Evolutionary conservation across 2,113 vertebrate genomes (phyloP), one percentile per base, ranked within the genome.

Genomic region (Phasianus colchicus): DNA sequence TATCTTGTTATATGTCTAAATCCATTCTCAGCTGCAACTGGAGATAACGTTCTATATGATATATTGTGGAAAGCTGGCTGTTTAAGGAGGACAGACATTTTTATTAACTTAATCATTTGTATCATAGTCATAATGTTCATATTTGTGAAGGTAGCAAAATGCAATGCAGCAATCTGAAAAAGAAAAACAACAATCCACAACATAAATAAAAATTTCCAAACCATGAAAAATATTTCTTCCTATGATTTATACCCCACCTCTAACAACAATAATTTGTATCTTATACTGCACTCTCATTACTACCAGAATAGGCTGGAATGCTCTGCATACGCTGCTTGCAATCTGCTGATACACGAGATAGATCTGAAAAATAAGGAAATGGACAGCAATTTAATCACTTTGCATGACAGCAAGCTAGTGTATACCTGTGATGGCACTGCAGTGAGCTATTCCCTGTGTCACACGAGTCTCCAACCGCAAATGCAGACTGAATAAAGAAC

Each of bases 81-180:
- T 86, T 88, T 73, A 76, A 70, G 65, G 13, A 74, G 24, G 14
- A 57, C 76, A 79, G 87, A 81, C 30, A 27, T 50, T 89, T 90
- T 77, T 57, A n/a, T 83, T 27, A 65, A 19, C 32, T 79, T 89
- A 64, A 54, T 80, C 1, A 52, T 82, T 77, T 88, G 6, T 83
- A 81, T 86, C 20, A 43, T 6, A 38, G n/a, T 29, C 13, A 14
- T 73, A 43, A 52, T 40, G 66, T 42, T 34, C 66, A 52, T 32
- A 61, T 69, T 67, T 74, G 17, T 57, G 34, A 71, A 32, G 32
- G 71, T 77, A 88, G 42, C 64, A 71, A 93, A 78, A 63, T 55
- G 74, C 16, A 74, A 8, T 34, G 25, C 9, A 67, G 50, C 45
- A 55, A 86, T 67, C 3, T 50, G 65, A 32, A 58, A 86, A 88